phyloP scores from a whole-genome alignment of 2,113 vertebrate species.

The Entomyzon cyanotis region DNA sequence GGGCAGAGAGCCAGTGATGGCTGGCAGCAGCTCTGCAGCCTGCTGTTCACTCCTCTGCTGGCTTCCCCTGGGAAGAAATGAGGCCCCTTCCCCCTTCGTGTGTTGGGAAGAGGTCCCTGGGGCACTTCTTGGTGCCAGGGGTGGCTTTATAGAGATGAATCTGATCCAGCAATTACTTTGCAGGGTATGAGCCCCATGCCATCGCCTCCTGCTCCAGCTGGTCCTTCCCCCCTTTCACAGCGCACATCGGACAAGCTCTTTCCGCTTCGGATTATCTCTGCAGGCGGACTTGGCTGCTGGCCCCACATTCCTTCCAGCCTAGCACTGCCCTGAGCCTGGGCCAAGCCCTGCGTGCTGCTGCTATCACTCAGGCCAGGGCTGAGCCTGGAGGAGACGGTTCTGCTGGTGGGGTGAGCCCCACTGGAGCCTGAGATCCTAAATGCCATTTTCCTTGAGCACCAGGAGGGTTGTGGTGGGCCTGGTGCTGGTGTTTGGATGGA shows the following conservation, averaged over 20 bases:
- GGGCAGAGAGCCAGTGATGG: background rate
- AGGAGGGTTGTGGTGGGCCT: background rate
- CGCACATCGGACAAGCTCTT: background rate
- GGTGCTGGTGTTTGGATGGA: background rate
- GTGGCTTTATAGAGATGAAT: background rate
- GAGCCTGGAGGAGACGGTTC: background rate
- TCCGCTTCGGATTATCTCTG: conserved; percentile 30
- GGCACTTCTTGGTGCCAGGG: background rate
- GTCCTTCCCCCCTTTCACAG: background rate
- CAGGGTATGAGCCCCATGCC: background rate
- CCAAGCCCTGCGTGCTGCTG: background rate
- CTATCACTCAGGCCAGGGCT: rapidly evolving
- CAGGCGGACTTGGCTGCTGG: background rate
- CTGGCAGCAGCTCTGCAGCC: background rate
- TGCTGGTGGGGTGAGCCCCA: background rate
- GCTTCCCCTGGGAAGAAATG: background rate
- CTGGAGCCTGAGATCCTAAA: background rate
- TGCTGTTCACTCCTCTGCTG: background rate
- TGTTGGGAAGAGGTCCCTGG: background rate
- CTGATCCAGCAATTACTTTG: background rate
- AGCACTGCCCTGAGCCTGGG: background rate
- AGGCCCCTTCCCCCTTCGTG: background rate
- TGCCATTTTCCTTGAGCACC: background rate
- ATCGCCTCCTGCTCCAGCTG: rapidly evolving
- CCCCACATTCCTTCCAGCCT: conserved; percentile 6